Percentiles rank a stretch among this genome's conserved stretches.
These are phyloP conservation scores for Drosophila santomea DNA, from an alignment of 1,140 invertebrate species.

Conservation along the genomic window DNA sequence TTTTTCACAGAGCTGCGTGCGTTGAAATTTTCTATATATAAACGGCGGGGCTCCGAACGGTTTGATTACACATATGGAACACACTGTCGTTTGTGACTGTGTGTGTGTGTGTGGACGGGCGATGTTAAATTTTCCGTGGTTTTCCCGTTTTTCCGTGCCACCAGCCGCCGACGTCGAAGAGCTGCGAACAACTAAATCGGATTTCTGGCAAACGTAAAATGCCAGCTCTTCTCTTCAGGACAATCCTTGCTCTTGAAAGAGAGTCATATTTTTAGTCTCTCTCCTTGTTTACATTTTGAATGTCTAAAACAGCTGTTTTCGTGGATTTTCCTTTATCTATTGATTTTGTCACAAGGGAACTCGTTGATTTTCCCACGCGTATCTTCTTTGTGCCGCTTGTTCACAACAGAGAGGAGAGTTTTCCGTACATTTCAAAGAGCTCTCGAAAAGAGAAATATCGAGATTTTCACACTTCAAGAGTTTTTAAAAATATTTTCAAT, in stretches of 20 bases:
- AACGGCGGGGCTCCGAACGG: conserved; percentile 65
- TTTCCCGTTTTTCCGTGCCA: conserved; percentile 39
- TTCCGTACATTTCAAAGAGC: not conserved
- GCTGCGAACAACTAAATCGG: conserved; percentile 75
- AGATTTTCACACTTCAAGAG: conserved; percentile 1
- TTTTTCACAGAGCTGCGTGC: conserved; percentile 72
- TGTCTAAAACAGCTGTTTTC: conserved; percentile 60
- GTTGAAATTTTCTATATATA: conserved; percentile 84
- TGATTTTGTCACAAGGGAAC: conserved; percentile 70
- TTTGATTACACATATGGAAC: conserved; percentile 80
- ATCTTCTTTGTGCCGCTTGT: conserved; percentile 60
- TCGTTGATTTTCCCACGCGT: conserved; percentile 23
- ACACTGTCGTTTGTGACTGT: conserved; percentile 53
- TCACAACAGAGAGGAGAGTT: conserved; percentile 65
- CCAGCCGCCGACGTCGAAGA: conserved; percentile 72
- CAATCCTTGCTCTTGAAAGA: conserved; percentile 18
- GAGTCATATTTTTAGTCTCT: conserved; percentile 55
- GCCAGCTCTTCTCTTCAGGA: conserved; percentile 1
- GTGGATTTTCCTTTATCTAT: conserved; percentile 59
- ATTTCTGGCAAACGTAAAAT: conserved; percentile 11
- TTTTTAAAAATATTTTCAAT: conserved; percentile 23
- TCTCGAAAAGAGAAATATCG: conserved; percentile 16
- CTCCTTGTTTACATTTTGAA: conserved; percentile 55
- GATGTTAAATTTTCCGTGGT: conserved; percentile 35
- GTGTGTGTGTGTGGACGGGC: conserved; percentile 41